These are phyloP conservation scores for Conger conger DNA, from an alignment of 2,113 vertebrate species.

Conservation along the genomic window DNA sequence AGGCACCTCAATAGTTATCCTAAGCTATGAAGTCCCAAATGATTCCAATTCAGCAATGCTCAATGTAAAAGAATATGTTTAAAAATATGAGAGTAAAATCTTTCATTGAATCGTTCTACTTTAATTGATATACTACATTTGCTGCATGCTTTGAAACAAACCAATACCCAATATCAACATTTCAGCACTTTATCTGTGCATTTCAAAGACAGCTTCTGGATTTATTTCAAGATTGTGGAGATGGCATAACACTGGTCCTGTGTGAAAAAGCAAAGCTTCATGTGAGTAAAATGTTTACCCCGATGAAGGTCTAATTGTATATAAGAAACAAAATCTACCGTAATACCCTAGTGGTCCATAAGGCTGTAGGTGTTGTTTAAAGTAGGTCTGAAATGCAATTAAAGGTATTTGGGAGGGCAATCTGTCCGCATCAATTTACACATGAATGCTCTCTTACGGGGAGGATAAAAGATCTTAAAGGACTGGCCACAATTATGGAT, in stretches of 20 bases:
- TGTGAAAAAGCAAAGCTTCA: constrained; percentile 74
- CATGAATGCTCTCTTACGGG: constrained; percentile 76
- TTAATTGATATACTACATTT: too few species aligned
- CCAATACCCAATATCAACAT: too few species aligned
- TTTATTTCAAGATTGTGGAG: constrained; percentile 78
- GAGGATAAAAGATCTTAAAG: constrained; percentile 64
- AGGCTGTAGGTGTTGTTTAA: constrained; percentile 27
- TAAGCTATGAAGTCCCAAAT: too few species aligned
- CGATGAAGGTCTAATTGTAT: constrained; percentile 70
- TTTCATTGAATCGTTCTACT: too few species aligned
- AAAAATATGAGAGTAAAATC: too few species aligned
- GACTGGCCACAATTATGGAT: constrained; percentile 83
- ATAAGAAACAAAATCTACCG: constrained; percentile 57
- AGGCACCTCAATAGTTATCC: too few species aligned
- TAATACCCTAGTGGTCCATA: constrained; percentile 45
- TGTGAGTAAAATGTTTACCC: constrained; percentile 68
- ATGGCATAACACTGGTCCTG: constrained; percentile 76
- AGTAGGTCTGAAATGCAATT: constrained; percentile 53
- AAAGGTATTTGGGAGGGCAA: constrained; percentile 60
- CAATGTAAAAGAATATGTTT: too few species aligned
- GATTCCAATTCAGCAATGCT: too few species aligned
- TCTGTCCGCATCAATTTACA: constrained; percentile 71
- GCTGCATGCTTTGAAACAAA: too few species aligned
- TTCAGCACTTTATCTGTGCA: too few species aligned
- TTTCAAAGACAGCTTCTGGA: constrained; percentile 79